Base-by-base conservation (phyloP, 2,113 vertebrate genomes). In the Mus spicilegus region DNA sequence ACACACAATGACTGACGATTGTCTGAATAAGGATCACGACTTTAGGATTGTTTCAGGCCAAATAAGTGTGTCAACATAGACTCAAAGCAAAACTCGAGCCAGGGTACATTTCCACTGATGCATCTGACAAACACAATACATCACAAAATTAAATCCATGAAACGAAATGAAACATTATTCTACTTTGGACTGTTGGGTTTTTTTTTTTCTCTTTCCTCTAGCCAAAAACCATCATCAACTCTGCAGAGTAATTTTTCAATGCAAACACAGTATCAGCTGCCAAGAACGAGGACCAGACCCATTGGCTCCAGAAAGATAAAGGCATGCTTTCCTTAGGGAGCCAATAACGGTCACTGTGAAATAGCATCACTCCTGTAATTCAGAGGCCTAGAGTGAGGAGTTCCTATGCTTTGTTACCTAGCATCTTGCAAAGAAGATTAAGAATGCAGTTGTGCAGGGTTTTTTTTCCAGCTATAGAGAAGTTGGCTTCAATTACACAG, bases 231-330 rank as follows among this genome's bases (percentile, higher is more conserved):
- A 95, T 97, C 95, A 96, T 96, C 97, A 97, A 96, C 91, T 51
- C 94, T 92, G 90, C 20, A 69, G 94, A 78, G 78, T 51, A 69
- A 92, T 89, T 96, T 94, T 95, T 94, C 73, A 96, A 67, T 93
- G 92, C 96, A 97, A 81, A 97, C 73, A 95, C 56, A 77, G 78
- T 84, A 70, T 36, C 20, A 89, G 96, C 54, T 97, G 96, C 80
- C 97, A 98, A 96, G 96, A 97, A 95, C 67, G 72, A 94, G 91
- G 92, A 97, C 90, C 87, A 97, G 94, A 90, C 93, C 85, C 95
- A 93, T 54, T 16, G 94, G 94, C 96, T 97, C 78, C 96, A 49
- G 97, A 96, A 91, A 88, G 77, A 94, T 88, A 96, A 96, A 96
- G 96, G 91, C 54, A 88, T 85, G 78, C 92, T 96, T 81, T 94